Evolutionary conservation across 2,888 invertebrate species (phyloP).

Genomic region (Diaperis boleti): DNA sequence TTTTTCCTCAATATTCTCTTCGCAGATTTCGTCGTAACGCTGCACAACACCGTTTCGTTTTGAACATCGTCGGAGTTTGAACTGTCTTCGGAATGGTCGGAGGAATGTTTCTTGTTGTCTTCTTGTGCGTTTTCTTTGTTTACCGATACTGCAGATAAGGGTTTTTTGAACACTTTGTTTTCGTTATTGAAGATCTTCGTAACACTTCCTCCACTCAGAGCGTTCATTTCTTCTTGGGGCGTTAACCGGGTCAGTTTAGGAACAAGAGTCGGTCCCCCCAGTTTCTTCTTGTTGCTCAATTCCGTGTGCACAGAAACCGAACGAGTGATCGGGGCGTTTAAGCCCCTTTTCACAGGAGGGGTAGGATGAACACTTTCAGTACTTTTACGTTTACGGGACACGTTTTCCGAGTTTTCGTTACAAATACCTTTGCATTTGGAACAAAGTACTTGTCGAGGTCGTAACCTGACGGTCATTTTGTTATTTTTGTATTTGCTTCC

Average conservation of each 20-base stretch:
- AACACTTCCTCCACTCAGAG: slow-evolving; percentile 65
- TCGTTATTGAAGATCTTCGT: slow-evolving; percentile 42
- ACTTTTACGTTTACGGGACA: slow-evolving; percentile 76
- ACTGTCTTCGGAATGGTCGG: slow-evolving; percentile 50
- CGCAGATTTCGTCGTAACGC: slow-evolving; percentile 39
- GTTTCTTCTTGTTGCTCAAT: slow-evolving; percentile 52
- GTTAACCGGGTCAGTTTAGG: slow-evolving; percentile 75
- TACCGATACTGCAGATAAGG: slow-evolving; percentile 28
- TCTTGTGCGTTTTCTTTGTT: slow-evolving; percentile 42
- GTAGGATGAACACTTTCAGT: slow-evolving; percentile 58
- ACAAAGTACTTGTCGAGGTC: slow-evolving; percentile 87
- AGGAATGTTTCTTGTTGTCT: slow-evolving; percentile 48
- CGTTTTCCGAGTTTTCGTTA: slow-evolving; percentile 85
- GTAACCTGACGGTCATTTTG: slow-evolving; percentile 83
- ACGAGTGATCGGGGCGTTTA: slow-evolving; percentile 63
- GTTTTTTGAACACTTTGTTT: slow-evolving; percentile 45
- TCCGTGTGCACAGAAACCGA: slow-evolving; percentile 65
- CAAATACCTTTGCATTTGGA: slow-evolving; percentile 88
- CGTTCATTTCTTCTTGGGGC: slow-evolving; percentile 72
- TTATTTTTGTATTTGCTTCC: slow-evolving; percentile 72
- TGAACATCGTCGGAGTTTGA: slow-evolving; percentile 44
- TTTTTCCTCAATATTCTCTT: slow-evolving; percentile 69
- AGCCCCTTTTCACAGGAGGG: slow-evolving; percentile 58
- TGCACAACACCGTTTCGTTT: slow-evolving; percentile 34
- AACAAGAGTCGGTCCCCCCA: slow-evolving; percentile 66